Percentiles rank a stretch among this genome's conserved stretches.
Evolutionary conservation across 64 coral and sea anemone genomes (phyloP).

Genomic region (Hydrozoanthus tunicans): DNA sequence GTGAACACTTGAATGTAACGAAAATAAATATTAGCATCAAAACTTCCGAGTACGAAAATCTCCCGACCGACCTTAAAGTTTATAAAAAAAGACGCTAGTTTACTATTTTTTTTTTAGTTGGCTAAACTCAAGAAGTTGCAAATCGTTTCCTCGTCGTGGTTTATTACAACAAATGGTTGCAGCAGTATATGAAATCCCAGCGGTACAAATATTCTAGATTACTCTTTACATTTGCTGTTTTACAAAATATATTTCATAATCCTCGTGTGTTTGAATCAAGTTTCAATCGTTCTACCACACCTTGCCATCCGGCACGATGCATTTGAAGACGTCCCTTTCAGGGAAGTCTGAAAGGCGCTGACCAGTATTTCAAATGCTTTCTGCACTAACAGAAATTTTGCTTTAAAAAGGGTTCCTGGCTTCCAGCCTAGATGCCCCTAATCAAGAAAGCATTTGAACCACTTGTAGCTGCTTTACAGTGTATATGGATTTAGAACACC

Average conservation of each 20-base stretch:
- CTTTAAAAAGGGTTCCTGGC: too few species aligned
- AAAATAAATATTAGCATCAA: too few species aligned
- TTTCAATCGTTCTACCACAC: slow-evolving; percentile 2
- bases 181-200: slow-evolving; percentile 52
- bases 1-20: too few species aligned
- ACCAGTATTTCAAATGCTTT: not conserved
- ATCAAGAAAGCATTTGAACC: not conserved
- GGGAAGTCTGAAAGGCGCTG: not conserved
- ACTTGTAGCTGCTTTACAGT: slow-evolving; percentile 6
- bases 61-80: too few species aligned
- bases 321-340: not conserved
- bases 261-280: slow-evolving; percentile 25
- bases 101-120: too few species aligned
- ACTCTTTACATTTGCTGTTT: slow-evolving; percentile 41
- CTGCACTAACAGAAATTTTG: not conserved
- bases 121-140: not conserved
- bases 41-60: too few species aligned
- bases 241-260: slow-evolving; percentile 58
- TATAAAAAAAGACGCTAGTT: too few species aligned
- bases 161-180: slow-evolving; percentile 65
- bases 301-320: not conserved
- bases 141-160: slow-evolving; percentile 16
- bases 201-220: slow-evolving; percentile 54
- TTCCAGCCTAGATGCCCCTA: not conserved
- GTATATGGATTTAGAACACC: not conserved